These are phyloP conservation scores for Pentalonia nigronervosa DNA, from an alignment of 1,140 invertebrate species.

Conservation along the genomic window DNA sequence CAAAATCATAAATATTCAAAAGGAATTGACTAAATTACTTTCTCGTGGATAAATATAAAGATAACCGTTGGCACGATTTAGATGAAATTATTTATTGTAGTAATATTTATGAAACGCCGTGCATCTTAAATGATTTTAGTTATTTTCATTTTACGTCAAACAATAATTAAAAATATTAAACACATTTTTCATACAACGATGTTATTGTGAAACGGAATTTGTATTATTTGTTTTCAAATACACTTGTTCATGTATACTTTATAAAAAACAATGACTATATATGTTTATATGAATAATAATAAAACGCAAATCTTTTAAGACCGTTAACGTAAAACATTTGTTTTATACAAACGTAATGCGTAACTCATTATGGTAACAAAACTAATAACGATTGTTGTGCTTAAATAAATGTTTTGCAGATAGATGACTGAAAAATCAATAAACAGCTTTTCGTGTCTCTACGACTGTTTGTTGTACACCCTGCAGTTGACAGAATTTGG, in stretches of 20 bases:
- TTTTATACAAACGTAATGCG: neutral
- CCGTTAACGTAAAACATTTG: neutral
- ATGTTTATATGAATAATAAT: neutral
- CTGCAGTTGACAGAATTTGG: neutral
- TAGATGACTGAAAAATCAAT: neutral
- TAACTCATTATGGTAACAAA: neutral
- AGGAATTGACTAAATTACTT: neutral
- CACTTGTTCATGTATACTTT: neutral
- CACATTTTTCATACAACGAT: neutral
- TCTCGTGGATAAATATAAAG: neutral
- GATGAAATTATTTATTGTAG: neutral
- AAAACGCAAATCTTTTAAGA: neutral
- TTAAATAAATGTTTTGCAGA: neutral
- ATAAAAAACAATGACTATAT: neutral
- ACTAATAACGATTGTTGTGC: neutral
- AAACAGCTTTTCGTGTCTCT: neutral
- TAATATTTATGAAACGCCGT: neutral
- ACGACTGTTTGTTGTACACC: neutral
- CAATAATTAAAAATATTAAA: constrained; percentile 6
- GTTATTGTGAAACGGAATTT: neutral
- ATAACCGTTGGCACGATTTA: neutral
- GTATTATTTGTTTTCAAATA: neutral
- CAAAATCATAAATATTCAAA: neutral
- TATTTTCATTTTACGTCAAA: neutral
- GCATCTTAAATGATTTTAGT: neutral